Evolutionary conservation across 2,113 vertebrate genomes (phyloP), one percentile per base, ranked within the genome.

Genomic region (Cynoglossus semilaevis): DNA sequence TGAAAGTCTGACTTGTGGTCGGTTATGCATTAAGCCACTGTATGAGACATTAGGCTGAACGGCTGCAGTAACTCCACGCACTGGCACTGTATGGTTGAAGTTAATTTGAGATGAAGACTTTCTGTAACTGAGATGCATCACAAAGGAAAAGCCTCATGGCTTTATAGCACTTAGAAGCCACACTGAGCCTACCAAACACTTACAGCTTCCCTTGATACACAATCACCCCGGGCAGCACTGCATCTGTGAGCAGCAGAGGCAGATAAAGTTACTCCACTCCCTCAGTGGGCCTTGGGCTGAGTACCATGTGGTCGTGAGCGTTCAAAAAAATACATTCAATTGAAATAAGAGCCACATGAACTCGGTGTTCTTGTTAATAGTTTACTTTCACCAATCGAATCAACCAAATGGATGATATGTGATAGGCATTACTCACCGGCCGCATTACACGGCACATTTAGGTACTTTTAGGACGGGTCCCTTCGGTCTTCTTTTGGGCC

Each of bases 101-200:
- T 53, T 67, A 1, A 58, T 66, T 54, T 60, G 35, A 58, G 43
- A 78, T 48, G 35, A 15, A 54, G 57, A 72, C 52, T 50, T 13
- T 67, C 52, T 67, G 43, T 56, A 60, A 53, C 56, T 47, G 44
- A 38, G 51, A 19, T 11, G 36, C 38, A 50, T 78, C 51, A 49
- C 43, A 35, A 58, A 51, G 48, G 44, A 56, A 34, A 49, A 7
- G 51, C 67, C 65, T 38, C 9, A 3, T 70, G 70, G 70, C 42
- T 61, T 65, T 48, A 41, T 51, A 75, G n/a, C 53, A 63, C 66
- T 79, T 45, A 46, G 62, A 76, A 51, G 51, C 66, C 63, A 63
- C 61, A 64, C 54, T 65, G 76, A 83, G 76, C 74, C 79, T 58
- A 74, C 81, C 64, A 78, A 51, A 61, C 74, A 73, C 74, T 76